Base-by-base conservation (phyloP, 2,888 invertebrate species). In the Agriopis marginaria region DNA sequence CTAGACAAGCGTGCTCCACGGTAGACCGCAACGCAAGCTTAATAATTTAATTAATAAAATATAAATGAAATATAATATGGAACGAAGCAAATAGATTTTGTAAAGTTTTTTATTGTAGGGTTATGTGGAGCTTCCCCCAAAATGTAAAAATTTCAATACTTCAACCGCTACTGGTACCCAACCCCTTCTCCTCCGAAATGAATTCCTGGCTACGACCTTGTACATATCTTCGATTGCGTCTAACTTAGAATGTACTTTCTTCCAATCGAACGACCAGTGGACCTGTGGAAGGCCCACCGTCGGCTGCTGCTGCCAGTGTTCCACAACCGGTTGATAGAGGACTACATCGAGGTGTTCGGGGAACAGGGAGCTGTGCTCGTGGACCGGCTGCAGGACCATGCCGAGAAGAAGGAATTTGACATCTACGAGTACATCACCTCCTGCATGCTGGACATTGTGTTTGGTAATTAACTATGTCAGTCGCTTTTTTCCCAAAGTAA, bases 271-370 rank as follows among this genome's bases (percentile, higher is more conserved):
- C 8, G 40, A 44, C 14, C 85, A 92, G 96, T 95, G 55, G 85
- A 88, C 0, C 91, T 95, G 79, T 96, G 96, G 96, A 94, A 93
- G 76, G 77, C 82, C 0, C 93, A 96, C 66, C 88, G 96, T 6
- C 95, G 95, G 76, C 81, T 95, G 49, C 88, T 96, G 4, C 92
- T 95, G 14, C 96, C 96, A 0, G 94, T 96, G 14, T 96, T 96
- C 82, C 95, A 96, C 80, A 96, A 95, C 80, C 94, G 94, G 68
- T 93, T 96, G 69, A 84, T 96, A 45, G 95, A 96, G 68, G 94
- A 95, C 51, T 96, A 95, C 78, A 89, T 96, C 9, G 92, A 94
- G 5, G 92, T 96, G 7, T 96, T 96, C 80, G 95, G 94, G 32
- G 94, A 95, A 72, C 95, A 96, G 14, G 59, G 54, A 9, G 9